Evolutionary conservation across 2,113 vertebrate genomes (phyloP), one percentile per base, ranked within the genome.

Genomic region (Sminthopsis crassicaudata): DNA sequence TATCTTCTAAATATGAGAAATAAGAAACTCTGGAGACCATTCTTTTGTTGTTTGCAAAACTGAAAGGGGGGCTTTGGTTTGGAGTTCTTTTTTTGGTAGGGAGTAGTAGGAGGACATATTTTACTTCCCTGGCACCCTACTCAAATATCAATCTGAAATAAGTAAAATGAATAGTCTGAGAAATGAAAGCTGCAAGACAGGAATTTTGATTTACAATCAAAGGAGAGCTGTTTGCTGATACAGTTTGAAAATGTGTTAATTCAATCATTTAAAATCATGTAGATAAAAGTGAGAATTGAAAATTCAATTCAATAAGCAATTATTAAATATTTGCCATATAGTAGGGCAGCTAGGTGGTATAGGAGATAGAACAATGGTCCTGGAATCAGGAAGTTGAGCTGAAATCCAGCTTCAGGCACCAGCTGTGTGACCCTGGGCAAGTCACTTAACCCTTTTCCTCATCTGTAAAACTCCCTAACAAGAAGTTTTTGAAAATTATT

Each of bases 401-500:
- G 30, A 67, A 67, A 67, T 67, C 60, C 30, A 67, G 60, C 30
- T 12, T 67, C 26, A 27, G 26, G 26, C 26, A 57, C 55, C 26
- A 57, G 26, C 27, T 60, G 10, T 60, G 27, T 30, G 57, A 60
- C 10, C 27, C 9, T 36, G 30, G 30, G 5, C 30, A 36, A 36
- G 11, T 67, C 57, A 67, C 10, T 67, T 67, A 30, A 67, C 57
- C 11, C 27, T 67, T 67, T 36, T 67, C 60, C 30, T 67, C 60
- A 36, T 67, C 60, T 67, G 12, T 36, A 67, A 67, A 36, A 67
- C 36, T 51, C 9, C 50, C 96, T 96, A 95, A 96, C 95, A 92
- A 94, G 95, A 97, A 97, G 96, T 97, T 96, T 96, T 97, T 97
- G 97, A 97, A 76, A 98, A 96, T 53, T 97, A 95, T 93, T 97